These are phyloP conservation scores for Oenanthe oenanthe DNA, from an alignment of 2,113 vertebrate genomes.

Conservation along the genomic window DNA sequence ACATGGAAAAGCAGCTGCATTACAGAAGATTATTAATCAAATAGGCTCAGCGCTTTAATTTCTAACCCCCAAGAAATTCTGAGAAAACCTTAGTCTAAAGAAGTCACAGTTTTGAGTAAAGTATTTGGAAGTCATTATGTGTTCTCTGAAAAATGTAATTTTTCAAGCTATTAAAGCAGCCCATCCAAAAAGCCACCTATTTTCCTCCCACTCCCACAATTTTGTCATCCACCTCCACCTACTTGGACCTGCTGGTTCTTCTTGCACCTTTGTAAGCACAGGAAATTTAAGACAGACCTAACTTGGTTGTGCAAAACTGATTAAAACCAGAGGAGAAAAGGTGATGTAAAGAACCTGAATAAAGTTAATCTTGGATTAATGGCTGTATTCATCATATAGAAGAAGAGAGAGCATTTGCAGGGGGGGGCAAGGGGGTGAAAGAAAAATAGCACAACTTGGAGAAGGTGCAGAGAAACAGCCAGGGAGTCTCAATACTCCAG, in stretches of 20 bases:
- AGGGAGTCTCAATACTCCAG: background rate
- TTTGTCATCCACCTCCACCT: background rate
- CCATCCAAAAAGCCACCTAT: background rate
- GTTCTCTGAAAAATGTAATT: background rate
- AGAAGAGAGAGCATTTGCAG: background rate
- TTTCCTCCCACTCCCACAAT: background rate
- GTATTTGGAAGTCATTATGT: background rate
- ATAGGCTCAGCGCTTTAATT: background rate
- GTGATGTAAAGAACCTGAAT: background rate
- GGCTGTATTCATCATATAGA: background rate
- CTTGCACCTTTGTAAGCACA: background rate
- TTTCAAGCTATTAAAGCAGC: background rate
- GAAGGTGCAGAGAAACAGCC: background rate
- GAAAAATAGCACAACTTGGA: background rate
- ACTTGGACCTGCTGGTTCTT: background rate
- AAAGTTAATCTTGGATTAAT: background rate
- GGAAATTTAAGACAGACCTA: background rate
- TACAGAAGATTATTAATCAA: background rate
- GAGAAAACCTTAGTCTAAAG: background rate
- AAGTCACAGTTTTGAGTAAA: background rate
- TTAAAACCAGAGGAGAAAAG: background rate
- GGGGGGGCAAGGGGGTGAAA: accelerated
- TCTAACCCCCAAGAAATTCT: background rate
- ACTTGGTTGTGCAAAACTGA: background rate
- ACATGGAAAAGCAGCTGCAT: background rate